Conservation (phyloP, 2,113 vertebrate species). For the Apeltes quadracus region DNA sequence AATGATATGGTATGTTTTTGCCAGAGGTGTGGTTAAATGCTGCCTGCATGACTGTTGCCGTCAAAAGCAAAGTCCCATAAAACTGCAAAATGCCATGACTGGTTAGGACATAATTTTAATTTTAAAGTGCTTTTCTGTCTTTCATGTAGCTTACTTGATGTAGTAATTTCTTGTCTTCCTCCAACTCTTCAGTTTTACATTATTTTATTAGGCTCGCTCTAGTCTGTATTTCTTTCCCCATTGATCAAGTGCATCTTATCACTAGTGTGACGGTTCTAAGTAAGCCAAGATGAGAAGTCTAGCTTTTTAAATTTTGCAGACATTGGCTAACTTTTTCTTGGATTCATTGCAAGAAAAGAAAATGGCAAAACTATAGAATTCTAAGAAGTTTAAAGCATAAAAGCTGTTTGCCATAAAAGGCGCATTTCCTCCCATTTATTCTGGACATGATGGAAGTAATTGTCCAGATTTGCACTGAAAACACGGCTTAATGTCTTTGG, state of each 20-base stretch:
- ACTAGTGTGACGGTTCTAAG: conserved; percentile 31
- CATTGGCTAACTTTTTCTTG: conserved; percentile 58
- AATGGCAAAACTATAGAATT: conserved; percentile 62
- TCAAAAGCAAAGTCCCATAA: too few relatives aligned
- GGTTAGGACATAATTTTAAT: too few relatives aligned
- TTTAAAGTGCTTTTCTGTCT: too few relatives aligned
- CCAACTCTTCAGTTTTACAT: neutral
- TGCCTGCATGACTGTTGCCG: too few relatives aligned
- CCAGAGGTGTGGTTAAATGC: too few relatives aligned
- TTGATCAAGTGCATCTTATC: conserved; percentile 27
- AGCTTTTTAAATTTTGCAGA: conserved; percentile 55
- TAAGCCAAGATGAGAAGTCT: conserved; percentile 59
- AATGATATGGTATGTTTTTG: too few relatives aligned
- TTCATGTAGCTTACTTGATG: too few relatives aligned
- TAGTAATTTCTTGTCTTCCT: neutral
- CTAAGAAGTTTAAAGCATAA: conserved; percentile 60
- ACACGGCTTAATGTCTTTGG: conserved; percentile 67
- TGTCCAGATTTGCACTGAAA: conserved; percentile 67
- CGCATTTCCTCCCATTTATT: conserved; percentile 74
- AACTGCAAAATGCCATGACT: too few relatives aligned
- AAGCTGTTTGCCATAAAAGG: conserved; percentile 68
- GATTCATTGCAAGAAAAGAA: conserved; percentile 45
- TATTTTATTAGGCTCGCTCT: conserved; percentile 2
- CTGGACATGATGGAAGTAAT: conserved; percentile 61
- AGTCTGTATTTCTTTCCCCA: neutral